Evolutionary conservation across 2,888 invertebrate genomes (phyloP).

Genomic region (Sussaba pulchella): DNA sequence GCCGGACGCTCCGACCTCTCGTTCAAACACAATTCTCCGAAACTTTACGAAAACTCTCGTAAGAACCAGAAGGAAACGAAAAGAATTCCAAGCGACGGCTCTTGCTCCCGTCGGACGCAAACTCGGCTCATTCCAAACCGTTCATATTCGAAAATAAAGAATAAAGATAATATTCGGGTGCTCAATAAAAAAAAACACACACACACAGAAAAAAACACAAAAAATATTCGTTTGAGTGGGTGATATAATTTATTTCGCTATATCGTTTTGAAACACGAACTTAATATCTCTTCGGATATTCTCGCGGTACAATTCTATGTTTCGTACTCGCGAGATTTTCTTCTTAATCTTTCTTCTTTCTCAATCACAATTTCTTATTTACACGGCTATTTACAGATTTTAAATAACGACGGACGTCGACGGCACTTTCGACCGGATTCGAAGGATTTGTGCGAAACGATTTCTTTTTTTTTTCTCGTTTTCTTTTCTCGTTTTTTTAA

Average conservation of each 20-base stretch:
- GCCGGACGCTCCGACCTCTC: no score
- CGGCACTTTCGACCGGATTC: conserved; percentile 15
- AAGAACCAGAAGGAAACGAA: no score
- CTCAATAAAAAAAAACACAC: not conserved
- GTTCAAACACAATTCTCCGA: no score
- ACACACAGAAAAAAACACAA: conserved; percentile 9
- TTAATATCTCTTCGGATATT: conserved; percentile 77
- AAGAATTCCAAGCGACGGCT: not conserved
- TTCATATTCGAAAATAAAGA: no score
- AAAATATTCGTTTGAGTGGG: conserved; percentile 64
- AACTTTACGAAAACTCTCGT: no score
- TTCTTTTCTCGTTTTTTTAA: no score
- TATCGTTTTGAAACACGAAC: conserved; percentile 82
- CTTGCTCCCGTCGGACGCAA: not conserved
- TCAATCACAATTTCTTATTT: conserved; percentile 82
- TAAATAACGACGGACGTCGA: conserved; percentile 46
- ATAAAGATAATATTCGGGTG: no score
- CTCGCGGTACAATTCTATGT: conserved; percentile 75
- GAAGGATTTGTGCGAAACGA: conserved; percentile 35
- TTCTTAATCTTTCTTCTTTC: conserved; percentile 72
- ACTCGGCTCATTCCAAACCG: no score
- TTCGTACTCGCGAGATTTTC: conserved; percentile 65
- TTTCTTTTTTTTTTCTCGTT: conserved; percentile 11
- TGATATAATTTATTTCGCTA: conserved; percentile 83
- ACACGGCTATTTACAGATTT: conserved; percentile 75